Conservation (phyloP, 2,113 vertebrate species). For the Chionomys nivalis region DNA sequence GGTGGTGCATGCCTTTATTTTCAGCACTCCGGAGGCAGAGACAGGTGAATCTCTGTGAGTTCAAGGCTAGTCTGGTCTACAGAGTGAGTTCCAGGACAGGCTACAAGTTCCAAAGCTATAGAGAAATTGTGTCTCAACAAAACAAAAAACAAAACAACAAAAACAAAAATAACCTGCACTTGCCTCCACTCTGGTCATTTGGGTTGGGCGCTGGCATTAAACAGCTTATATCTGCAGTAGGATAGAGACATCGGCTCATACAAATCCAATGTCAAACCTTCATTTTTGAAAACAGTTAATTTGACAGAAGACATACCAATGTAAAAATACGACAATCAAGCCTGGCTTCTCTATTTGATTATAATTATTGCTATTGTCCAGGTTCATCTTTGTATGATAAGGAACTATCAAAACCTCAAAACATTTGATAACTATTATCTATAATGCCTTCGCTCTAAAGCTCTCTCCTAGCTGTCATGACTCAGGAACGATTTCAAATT, state of each 20-base stretch:
- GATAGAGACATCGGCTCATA: slow-evolving; percentile 38
- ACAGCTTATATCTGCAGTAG: background rate
- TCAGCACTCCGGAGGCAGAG: too few species aligned
- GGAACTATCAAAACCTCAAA: slow-evolving; percentile 52
- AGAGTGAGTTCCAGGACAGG: too few species aligned
- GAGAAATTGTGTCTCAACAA: too few species aligned
- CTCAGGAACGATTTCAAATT: slow-evolving; percentile 58
- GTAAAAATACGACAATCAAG: slow-evolving; percentile 56
- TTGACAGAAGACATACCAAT: slow-evolving; percentile 34
- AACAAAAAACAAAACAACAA: background rate
- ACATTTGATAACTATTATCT: slow-evolving; percentile 49
- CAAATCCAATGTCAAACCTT: slow-evolving; percentile 44
- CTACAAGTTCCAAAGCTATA: too few species aligned
- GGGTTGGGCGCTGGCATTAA: background rate
- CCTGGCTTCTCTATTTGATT: slow-evolving; percentile 48
- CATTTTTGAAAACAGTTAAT: slow-evolving; percentile 60
- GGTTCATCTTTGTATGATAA: slow-evolving; percentile 45
- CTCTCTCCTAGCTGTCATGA: slow-evolving; percentile 44
- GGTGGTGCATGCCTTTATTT: too few species aligned
- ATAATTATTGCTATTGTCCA: slow-evolving; percentile 41
- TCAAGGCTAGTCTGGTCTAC: too few species aligned
- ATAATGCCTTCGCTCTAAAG: slow-evolving; percentile 49
- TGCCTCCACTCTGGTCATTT: background rate
- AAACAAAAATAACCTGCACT: background rate
- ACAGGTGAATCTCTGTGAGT: too few species aligned